A percentile compares a stretch with the other conserved stretches of the same genome.
Evolutionary conservation across 1,140 invertebrate species (phyloP).

Genomic region (Physella acuta): DNA sequence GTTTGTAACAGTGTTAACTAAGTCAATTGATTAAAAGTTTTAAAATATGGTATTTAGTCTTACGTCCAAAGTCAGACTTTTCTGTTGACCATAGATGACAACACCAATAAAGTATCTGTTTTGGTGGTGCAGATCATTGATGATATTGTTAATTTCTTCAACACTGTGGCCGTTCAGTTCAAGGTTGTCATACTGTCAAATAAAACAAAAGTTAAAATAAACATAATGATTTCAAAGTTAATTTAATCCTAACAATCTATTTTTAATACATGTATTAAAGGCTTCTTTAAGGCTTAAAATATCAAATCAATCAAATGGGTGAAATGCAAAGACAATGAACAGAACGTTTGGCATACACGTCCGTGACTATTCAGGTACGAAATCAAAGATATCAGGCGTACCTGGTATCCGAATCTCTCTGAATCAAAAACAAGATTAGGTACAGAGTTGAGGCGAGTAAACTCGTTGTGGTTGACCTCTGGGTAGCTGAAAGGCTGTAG

Average conservation of each 20-base stretch:
- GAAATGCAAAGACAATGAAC: background rate
- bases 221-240: background rate
- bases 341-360: background rate
- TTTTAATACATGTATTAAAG: background rate
- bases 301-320: background rate
- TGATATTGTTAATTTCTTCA: conserved; percentile 21
- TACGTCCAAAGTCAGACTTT: background rate
- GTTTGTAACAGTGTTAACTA: background rate
- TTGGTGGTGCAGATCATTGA: conserved; percentile 12
- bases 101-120: conserved; percentile 31
- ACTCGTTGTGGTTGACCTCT: conserved; percentile 25
- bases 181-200: conserved; percentile 27
- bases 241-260: background rate
- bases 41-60: background rate
- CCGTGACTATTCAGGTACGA: too few relatives aligned
- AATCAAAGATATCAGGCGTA: background rate
- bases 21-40: background rate
- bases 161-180: conserved; percentile 27
- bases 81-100: conserved; percentile 16
- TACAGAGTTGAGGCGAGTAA: conserved; percentile 26
- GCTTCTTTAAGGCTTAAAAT: background rate
- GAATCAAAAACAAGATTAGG: conserved; percentile 28
- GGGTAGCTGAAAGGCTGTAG: conserved; percentile 31
- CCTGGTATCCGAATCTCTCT: conserved; percentile 27
- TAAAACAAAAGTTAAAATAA: background rate